Evolutionary conservation across 2,888 invertebrate species (phyloP), one percentile per base, ranked within the genome.

Genomic region (Oxycera nigricornis): DNA sequence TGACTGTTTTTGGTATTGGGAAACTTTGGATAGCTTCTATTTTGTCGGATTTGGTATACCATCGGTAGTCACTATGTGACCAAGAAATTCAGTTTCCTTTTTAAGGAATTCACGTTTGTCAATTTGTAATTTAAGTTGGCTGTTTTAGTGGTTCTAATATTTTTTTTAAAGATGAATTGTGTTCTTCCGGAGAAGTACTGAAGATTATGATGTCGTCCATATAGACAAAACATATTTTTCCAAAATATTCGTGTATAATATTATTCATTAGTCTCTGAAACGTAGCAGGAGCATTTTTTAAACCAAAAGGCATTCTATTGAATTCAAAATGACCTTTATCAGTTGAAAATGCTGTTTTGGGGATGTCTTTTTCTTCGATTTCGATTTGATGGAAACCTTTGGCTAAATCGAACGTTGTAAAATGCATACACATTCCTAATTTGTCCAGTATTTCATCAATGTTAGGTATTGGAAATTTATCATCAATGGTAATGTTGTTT

Each of bases 251-350:
- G 28, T 78, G 61, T 9, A 85, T 67, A 7, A 70, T 17, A 1
- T 14, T 4, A 1, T 67, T 75, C 73, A 55, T 72, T 14, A 70
- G 7, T 9, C 68, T 55, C 24, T 74, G 59, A 30, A 70, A 22
- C 1, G 70, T 70, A 4, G 70, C 59, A 0, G 85, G 85, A 0
- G 84, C 83, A 74, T 82, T 83, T 78, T 81, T 82, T 9, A 86
- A 1, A 22, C 24, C 55, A 1, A 55, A 55, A 1, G 1, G 62
- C 20, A 35, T 67, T 28, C 59, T 59, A 1, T 1, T 1, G 24
- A 67, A 67, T 3, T 67, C 67, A 41, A 26, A 75, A 31, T 75
- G 74, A 7, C 77, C 76, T 22, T 62, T 59, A 31, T 73, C 55
- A 4, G 73, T 74, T 31, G 73, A 75, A 50, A 78, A 77, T 6